Evolutionary conservation across 2,888 invertebrate genomes (phyloP).

Genomic region (Ophion costatus): DNA sequence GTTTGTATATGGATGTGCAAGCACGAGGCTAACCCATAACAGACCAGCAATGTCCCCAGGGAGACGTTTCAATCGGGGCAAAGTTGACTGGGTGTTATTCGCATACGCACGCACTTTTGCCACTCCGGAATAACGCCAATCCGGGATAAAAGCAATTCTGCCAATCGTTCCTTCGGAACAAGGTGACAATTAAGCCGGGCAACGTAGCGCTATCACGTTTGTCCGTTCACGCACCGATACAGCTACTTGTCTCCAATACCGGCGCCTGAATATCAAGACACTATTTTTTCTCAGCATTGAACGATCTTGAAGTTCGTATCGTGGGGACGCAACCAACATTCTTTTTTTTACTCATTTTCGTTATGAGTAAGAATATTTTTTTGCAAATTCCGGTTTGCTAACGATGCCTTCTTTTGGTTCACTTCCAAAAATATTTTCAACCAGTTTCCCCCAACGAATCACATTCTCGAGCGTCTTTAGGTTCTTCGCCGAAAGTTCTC

Average conservation of each 20-base stretch:
- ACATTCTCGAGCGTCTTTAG: no score
- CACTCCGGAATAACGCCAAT: constrained; percentile 30
- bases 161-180: constrained; percentile 1
- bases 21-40: constrained; percentile 28
- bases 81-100: constrained; percentile 54
- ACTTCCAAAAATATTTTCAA: no score
- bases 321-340: no score
- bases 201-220: no score
- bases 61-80: constrained; percentile 76
- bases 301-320: no score
- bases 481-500: no score
- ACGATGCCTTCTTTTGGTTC: no score
- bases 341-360: no score
- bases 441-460: no score
- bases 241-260: background rate
- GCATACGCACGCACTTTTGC: constrained; percentile 61
- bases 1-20: constrained; percentile 38
- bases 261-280: background rate
- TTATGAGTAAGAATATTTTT: no score
- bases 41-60: constrained; percentile 66
- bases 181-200: constrained; percentile 28
- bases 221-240: background rate
- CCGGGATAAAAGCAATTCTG: constrained; percentile 42
- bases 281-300: no score
- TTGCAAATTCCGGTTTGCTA: no score